Evolutionary conservation across 2,888 invertebrate genomes (phyloP).

Genomic region (Eudasyphora cyanicolor): DNA sequence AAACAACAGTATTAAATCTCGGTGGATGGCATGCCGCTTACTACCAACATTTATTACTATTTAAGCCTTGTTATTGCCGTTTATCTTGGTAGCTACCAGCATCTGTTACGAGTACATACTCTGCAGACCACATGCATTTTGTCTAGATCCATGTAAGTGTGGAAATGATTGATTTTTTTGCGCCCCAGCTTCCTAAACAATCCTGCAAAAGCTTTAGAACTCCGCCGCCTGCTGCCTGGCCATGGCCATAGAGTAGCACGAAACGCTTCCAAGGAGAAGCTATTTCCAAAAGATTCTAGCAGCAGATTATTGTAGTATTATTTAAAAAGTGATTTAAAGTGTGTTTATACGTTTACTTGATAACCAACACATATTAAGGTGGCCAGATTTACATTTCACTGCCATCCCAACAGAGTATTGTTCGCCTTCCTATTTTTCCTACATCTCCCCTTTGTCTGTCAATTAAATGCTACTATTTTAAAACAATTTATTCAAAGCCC

Average conservation of each 20-base stretch:
- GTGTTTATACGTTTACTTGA: conserved; percentile 44
- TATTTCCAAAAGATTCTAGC: conserved; percentile 58
- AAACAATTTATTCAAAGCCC: background rate
- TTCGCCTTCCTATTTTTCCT: background rate
- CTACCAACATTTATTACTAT: background rate
- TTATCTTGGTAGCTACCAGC: conserved; percentile 23
- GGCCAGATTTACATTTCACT: conserved; percentile 4
- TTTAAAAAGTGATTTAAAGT: conserved; percentile 67
- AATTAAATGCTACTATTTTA: background rate
- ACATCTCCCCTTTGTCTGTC: background rate
- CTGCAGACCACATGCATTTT: conserved; percentile 48
- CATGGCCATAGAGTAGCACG: too few relatives aligned
- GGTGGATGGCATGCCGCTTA: background rate
- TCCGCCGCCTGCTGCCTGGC: conserved; percentile 56
- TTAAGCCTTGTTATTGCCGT: conserved; percentile 22
- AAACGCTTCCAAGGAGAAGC: too few relatives aligned
- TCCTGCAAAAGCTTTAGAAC: conserved; percentile 51
- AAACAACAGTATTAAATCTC: background rate
- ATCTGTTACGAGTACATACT: background rate
- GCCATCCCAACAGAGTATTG: background rate
- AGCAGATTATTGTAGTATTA: conserved; percentile 64
- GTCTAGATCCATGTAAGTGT: conserved; percentile 67
- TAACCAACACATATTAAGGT: background rate
- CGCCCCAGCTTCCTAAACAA: conserved; percentile 30
- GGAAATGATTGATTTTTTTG: conserved; percentile 74